Conservation (phyloP, 2,113 vertebrate genomes). For the Abramis brama region DNA sequence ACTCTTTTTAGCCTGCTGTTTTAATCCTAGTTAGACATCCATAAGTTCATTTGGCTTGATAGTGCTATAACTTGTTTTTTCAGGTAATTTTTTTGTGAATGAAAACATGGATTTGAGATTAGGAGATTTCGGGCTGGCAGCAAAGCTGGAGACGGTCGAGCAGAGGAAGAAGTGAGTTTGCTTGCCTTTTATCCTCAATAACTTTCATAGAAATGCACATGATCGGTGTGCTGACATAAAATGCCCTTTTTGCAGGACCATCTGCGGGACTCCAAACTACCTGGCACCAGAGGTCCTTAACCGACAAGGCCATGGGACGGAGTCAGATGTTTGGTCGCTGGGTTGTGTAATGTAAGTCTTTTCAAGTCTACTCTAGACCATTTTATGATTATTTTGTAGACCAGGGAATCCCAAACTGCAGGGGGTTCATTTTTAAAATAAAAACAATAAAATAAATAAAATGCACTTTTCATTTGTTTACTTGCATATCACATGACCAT, state of each 20-base stretch:
- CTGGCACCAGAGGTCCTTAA: constrained; percentile 97
- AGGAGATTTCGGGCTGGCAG: constrained; percentile 94
- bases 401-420: not conserved
- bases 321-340: constrained; percentile 95
- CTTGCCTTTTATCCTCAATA: not conserved
- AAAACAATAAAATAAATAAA: no score
- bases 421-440: no score
- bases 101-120: constrained; percentile 97
- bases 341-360: constrained; percentile 96
- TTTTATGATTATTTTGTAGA: not conserved
- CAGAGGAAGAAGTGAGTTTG: constrained; percentile 90
- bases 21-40: not conserved
- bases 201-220: not conserved
- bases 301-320: constrained; percentile 92
- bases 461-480: no score
- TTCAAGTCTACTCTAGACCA: not conserved
- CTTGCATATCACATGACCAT: not conserved
- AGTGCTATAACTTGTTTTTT: constrained; percentile 46
- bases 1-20: not conserved
- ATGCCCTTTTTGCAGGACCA: constrained; percentile 82
- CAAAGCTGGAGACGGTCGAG: constrained; percentile 86
- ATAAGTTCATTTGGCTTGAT: not conserved
- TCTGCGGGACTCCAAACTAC: constrained; percentile 99
- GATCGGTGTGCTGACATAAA: constrained; percentile 33
- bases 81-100: constrained; percentile 99